Evolutionary conservation across 1,140 invertebrate species (phyloP), one percentile per base, ranked within the genome.

Genomic region (Drosophila arawakana): DNA sequence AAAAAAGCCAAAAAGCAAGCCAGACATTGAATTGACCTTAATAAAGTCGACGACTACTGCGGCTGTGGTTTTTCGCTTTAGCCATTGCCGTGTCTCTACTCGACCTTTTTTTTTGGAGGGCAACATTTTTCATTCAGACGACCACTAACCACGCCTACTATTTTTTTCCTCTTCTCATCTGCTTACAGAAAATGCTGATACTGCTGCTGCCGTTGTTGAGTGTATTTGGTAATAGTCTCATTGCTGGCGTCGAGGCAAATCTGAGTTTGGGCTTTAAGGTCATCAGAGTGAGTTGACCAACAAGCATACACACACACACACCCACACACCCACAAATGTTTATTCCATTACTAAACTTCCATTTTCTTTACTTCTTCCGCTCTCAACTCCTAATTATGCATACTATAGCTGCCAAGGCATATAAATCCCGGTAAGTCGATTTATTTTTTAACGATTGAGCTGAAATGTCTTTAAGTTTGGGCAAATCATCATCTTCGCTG

Each of bases 11-110:
- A 49, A 73, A 78, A 67, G 68, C 83, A 46, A 77, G 80, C 69
- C 83, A 89, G 84, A 89, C 80, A 84, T 81, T 84, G 80, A 89
- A 84, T 89, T 89, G 85, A 89, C 84, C 84, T 89, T 89, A 89
- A 89, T 89, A 89, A 88, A 89, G 76, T 83, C 80, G 76, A 78
- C 84, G 47, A 57, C 67, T 65, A 70, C 75, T 57, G 65, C 72
- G 55, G 46, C 55, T 58, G 58, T 35, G 57, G 67, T 30, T 44
- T 52, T 52, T 34, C 25, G 39, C 18, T 46, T 46, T 55, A 30
- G 59, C 73, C 60, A 34, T 15, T 11, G 35, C 35, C 34, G 41
- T 69, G 37, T 74, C 55, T 71, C 52, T 58, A 50, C 15, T 60
- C 37, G 78, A 66, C 59, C 78, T 81, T 78, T 84, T 81, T 70